Conservation (phyloP, 2,888 invertebrate genomes). For the Chrysolina americana region DNA sequence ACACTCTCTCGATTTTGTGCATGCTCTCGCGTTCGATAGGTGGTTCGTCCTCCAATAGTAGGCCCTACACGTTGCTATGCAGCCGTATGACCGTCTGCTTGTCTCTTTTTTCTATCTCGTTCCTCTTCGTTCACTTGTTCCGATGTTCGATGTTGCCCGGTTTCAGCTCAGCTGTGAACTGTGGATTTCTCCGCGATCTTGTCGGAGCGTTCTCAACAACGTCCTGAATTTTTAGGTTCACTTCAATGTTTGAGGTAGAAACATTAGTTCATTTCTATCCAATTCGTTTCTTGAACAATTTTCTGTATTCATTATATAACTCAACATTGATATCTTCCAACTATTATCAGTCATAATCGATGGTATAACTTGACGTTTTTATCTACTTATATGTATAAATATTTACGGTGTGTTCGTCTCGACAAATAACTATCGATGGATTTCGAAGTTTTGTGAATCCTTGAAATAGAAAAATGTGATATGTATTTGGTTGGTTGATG, state of each 20-base stretch:
- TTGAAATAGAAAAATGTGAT: constrained; percentile 18
- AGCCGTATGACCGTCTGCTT: constrained; percentile 54
- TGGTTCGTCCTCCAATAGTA: constrained; percentile 57
- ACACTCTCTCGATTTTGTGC: constrained; percentile 58
- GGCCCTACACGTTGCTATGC: constrained; percentile 61
- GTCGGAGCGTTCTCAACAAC: neutral
- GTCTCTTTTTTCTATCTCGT: constrained; percentile 50
- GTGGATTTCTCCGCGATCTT: neutral
- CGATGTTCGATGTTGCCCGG: constrained; percentile 43
- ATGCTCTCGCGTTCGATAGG: constrained; percentile 54
- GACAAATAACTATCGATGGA: neutral
- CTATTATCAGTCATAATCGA: neutral
- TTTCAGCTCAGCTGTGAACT: constrained; percentile 12
- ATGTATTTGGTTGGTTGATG: constrained; percentile 25
- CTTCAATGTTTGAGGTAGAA: neutral
- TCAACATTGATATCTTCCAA: neutral
- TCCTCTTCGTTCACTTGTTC: constrained; percentile 49
- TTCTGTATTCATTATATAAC: neutral
- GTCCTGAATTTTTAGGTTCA: too few relatives aligned
- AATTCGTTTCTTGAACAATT: neutral
- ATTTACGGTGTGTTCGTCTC: neutral
- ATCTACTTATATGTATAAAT: too few relatives aligned
- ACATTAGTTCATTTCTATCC: neutral
- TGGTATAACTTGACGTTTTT: too few relatives aligned
- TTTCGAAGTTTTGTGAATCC: neutral